Evolutionary conservation across 2,797 vertebrate species (phyloP), one percentile per base, ranked within the genome.

Genomic region (Gymnocypris eckloni): DNA sequence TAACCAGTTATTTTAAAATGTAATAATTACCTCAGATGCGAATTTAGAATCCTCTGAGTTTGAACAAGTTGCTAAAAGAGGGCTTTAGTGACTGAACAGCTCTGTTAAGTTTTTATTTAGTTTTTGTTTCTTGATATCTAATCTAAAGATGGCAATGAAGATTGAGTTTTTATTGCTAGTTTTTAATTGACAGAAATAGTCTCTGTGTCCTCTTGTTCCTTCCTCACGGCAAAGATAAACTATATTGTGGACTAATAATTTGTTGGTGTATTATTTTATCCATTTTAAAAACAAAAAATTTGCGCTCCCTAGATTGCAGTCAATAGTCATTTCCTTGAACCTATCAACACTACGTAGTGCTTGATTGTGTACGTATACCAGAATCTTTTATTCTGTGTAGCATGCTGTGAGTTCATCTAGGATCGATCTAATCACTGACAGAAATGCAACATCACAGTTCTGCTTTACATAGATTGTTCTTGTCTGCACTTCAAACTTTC

Each of bases 141-240:
- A 77, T 20, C 45, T 69, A 20, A 69, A 52, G 13, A 52, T 66
- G 43, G 16, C 28, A 18, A 1, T 64, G 6, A 37, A n/a, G 20
- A 25, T 41, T 6, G 2, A 9, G 12, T 71, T 39, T n/a, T 39
- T 18, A 7, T 50, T 41, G 67, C 8, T 56, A 56, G 22, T 82
- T 71, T n/a, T n/a, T n/a, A n/a, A n/a, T n/a, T n/a, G 10, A 72
- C 54, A 61, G 39, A 82, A 82, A 56, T 61, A 73, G 39, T 72
- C 9, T 54, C 28, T 11, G 4, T 70, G 66, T 54, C 43, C 18
- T 28, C 61, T 39, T 52, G 64, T 71, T 33, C 8, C 50, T 71
- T 56, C 50, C 37, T 28, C 4, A 39, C 2, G 6, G 6, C 43
- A 39, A 81, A 16, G 12, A 70, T 28, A 20, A 43, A 72, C 15